Conservation (phyloP, 2,888 invertebrate species). For the Shargacucullia verbasci region DNA sequence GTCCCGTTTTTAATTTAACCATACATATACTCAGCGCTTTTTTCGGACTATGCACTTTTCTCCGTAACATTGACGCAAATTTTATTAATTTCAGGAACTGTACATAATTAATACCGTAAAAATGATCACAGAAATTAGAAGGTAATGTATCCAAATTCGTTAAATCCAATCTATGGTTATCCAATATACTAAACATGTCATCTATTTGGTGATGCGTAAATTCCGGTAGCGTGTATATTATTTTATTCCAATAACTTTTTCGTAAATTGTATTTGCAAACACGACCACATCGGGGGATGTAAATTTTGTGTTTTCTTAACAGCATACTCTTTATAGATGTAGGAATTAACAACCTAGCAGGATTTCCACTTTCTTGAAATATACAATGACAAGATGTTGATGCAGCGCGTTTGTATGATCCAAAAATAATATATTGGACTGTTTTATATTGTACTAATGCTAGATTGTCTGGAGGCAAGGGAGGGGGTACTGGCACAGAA, state of each 20-base stretch:
- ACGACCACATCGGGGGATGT: background rate
- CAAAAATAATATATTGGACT: background rate
- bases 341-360: conserved; percentile 3
- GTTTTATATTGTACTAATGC: background rate
- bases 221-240: conserved; percentile 1
- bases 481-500: background rate
- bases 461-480: background rate
- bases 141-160: no score
- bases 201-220: background rate
- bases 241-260: conserved; percentile 1
- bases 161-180: background rate
- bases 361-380: conserved; percentile 1
- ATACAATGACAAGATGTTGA: background rate
- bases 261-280: background rate
- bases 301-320: background rate
- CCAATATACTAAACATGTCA: conserved; percentile 1
- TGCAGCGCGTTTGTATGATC: background rate
- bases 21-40: no score
- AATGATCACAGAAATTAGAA: background rate
- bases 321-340: background rate
- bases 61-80: no score
- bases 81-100: no score
- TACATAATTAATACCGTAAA: background rate
- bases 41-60: no score
- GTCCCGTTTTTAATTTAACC: no score